Evolutionary conservation across 2,113 vertebrate genomes (phyloP), one percentile per base, ranked within the genome.

Genomic region (Procapra przewalskii): DNA sequence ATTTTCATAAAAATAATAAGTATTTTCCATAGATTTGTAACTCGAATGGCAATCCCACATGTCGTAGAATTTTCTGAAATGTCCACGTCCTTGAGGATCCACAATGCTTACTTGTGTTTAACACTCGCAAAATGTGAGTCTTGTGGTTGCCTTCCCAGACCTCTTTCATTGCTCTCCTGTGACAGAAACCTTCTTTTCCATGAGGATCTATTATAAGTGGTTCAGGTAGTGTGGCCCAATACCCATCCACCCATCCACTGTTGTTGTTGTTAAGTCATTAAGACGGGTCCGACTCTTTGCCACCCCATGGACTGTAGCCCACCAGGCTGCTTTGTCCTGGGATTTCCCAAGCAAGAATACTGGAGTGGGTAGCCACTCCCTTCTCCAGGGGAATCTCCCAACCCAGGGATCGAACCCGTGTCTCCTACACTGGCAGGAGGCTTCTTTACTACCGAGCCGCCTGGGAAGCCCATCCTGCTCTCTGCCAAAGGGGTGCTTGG

Each of bases 1-100:
- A 79, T 45, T 25, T 80, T 97, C 90, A 89, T 89, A 64, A 67
- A 64, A 97, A 93, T 31, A 97, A 14, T 31, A 62, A 75, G 64
- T 67, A 75, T 88, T 90, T 59, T 85, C 81, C 48, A 29, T 21
- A 55, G 77, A 86, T 91, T 86, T 60, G 40, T 94, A 31, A 96
- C 59, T 93, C 77, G 21, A 25, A 62, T 12, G 52, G 54, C 84
- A 64, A 88, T 67, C 96, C 84, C 92, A 88, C 48, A 36, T 8
- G 94, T 43, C 88, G 33, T 25, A 62, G 52, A 80, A 75, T 91
- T 75, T 64, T 71, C 94, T 83, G 29, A 95, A 96, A 88, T 3
- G 5, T 86, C 92, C 95, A 59, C 13, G 9, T 79, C 87, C 60
- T 92, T 89, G 77, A 88, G 96, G 95, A 97, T 91, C 57, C 88